Conservation (phyloP, 2,888 invertebrate genomes). For the Catocala fraxini region DNA sequence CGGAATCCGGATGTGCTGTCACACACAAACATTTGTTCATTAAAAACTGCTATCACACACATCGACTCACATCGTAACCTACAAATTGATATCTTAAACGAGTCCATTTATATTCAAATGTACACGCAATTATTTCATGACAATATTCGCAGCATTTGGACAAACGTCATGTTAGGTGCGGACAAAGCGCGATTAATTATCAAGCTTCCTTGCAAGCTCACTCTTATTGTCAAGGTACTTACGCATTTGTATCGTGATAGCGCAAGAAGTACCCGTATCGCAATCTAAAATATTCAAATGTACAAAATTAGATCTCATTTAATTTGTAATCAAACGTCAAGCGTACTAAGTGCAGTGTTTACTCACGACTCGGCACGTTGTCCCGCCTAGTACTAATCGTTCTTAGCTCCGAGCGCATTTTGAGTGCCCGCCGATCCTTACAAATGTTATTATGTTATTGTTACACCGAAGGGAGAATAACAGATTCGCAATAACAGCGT, state of each 20-base stretch:
- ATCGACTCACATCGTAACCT: slow-evolving; percentile 7
- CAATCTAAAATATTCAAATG: slow-evolving; percentile 83
- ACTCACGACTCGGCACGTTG: slow-evolving; percentile 83
- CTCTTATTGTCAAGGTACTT: slow-evolving; percentile 70
- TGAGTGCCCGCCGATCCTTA: slow-evolving; percentile 48
- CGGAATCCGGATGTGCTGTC: slow-evolving; percentile 90
- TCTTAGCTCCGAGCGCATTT: slow-evolving; percentile 77
- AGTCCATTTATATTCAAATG: slow-evolving; percentile 7
- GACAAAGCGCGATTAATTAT: slow-evolving; percentile 55
- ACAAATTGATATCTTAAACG: slow-evolving; percentile 13
- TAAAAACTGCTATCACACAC: slow-evolving; percentile 4
- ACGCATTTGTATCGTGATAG: slow-evolving; percentile 86
- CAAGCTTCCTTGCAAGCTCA: slow-evolving; percentile 57
- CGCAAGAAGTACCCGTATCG: slow-evolving; percentile 85
- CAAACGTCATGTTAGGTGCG: slow-evolving; percentile 41
- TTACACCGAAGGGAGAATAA: slow-evolving; percentile 56
- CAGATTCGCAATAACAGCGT: slow-evolving; percentile 68
- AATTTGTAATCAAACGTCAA: slow-evolving; percentile 37
- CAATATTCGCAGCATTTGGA: slow-evolving; percentile 24
- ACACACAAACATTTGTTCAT: slow-evolving; percentile 57
- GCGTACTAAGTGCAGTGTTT: slow-evolving; percentile 54
- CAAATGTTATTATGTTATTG: slow-evolving; percentile 48
- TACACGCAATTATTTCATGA: slow-evolving; percentile 29
- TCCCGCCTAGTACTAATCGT: slow-evolving; percentile 78
- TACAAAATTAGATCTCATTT: slow-evolving; percentile 62